These are phyloP conservation scores for Drosophila algonquin DNA, from an alignment of 2,888 invertebrate genomes.

Conservation along the genomic window DNA sequence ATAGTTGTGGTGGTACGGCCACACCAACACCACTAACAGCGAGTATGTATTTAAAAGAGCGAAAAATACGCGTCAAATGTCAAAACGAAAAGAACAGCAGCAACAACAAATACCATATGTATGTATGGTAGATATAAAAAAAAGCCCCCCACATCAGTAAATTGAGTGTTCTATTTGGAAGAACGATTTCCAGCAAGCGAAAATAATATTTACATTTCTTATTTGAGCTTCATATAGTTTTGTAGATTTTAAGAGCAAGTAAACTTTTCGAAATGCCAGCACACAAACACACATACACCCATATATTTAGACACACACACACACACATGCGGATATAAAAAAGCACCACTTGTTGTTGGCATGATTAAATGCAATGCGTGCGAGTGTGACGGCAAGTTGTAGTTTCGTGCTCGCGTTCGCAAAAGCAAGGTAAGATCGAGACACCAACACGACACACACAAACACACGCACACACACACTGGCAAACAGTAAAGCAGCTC, in stretches of 20 bases:
- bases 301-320: slow-evolving; percentile 1
- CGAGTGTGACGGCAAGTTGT: slow-evolving; percentile 62
- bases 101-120: slow-evolving; percentile 35
- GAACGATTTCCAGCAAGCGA: slow-evolving; percentile 22
- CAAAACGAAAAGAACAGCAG: slow-evolving; percentile 58
- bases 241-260: slow-evolving; percentile 40
- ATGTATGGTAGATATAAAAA: neutral
- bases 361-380: slow-evolving; percentile 73
- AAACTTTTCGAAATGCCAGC: slow-evolving; percentile 59
- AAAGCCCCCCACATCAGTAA: slow-evolving; percentile 12
- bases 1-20: slow-evolving; percentile 14
- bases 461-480: slow-evolving; percentile 21
- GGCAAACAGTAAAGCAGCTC: slow-evolving; percentile 15
- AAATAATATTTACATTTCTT: slow-evolving; percentile 46
- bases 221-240: slow-evolving; percentile 39
- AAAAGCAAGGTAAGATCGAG: slow-evolving; percentile 70
- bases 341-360: slow-evolving; percentile 72
- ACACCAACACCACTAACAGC: slow-evolving; percentile 35
- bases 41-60: slow-evolving; percentile 27
- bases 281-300: slow-evolving; percentile 12
- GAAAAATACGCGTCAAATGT: slow-evolving; percentile 58
- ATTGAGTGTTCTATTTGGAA: slow-evolving; percentile 26
- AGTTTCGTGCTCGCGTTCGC: slow-evolving; percentile 47
- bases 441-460: slow-evolving; percentile 38
- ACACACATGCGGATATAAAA: slow-evolving; percentile 45